Conservation (phyloP, 2,888 invertebrate genomes). For the Oligia latruncula region DNA sequence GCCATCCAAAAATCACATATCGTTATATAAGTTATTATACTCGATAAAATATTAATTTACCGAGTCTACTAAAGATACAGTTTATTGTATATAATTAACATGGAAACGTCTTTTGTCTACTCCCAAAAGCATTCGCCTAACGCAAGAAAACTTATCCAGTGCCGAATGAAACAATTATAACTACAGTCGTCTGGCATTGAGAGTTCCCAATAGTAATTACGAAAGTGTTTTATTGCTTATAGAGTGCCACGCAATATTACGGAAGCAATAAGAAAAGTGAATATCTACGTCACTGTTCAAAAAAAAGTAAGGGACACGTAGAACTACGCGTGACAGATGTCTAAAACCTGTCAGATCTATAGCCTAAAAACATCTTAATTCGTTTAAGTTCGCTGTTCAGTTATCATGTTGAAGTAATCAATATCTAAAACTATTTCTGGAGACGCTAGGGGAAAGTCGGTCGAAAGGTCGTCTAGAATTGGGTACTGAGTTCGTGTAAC, state of each 20-base stretch:
- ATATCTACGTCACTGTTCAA: conserved; percentile 11
- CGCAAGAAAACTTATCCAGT: neutral
- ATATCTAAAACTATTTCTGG: neutral
- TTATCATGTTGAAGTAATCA: neutral
- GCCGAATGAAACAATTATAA: neutral
- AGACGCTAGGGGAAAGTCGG: neutral
- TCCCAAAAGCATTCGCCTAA: neutral
- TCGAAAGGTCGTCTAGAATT: neutral
- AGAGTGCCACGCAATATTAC: conserved; percentile 31
- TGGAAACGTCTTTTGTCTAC: neutral
- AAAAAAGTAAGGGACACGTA: neutral
- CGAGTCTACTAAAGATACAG: neutral
- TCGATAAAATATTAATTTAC: neutral
- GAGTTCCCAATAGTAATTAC: conserved; percentile 14
- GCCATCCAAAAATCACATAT: neutral
- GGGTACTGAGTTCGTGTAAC: neutral
- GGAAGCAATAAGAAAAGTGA: conserved; percentile 33
- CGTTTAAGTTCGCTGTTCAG: neutral
- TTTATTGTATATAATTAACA: neutral
- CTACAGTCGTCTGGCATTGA: conserved; percentile 10
- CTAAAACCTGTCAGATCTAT: neutral
- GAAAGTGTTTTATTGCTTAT: conserved; percentile 18
- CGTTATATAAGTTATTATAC: neutral
- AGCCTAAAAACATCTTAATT: neutral
- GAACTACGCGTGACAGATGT: neutral